Percentiles rank a stretch among this genome's conserved stretches.
Evolutionary conservation across 2,797 vertebrate species (phyloP).

Genomic region (Xenopus petersii): DNA sequence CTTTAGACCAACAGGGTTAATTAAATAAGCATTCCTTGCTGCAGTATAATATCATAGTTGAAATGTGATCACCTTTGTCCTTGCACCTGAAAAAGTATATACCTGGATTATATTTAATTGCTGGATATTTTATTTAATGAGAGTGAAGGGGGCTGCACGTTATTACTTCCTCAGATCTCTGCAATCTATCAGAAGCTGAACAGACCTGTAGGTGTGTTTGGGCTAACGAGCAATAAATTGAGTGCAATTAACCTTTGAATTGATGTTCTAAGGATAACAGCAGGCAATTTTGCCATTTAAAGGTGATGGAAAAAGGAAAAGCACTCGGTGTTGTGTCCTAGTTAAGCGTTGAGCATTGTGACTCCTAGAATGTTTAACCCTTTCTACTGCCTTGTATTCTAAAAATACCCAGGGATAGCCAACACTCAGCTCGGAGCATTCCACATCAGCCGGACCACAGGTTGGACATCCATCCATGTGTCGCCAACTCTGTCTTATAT

Average conservation of each 20-base stretch:
- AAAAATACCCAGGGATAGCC: not conserved
- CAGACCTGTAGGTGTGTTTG: constrained; percentile 50
- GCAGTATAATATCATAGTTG: constrained; percentile 14
- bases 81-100: constrained; percentile 17
- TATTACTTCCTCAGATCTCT: constrained; percentile 32
- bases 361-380: constrained; percentile 34
- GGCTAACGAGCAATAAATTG: constrained; percentile 50
- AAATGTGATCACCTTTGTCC: constrained; percentile 18
- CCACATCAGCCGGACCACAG: no score
- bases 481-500: no score
- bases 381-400: not conserved
- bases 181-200: constrained; percentile 44
- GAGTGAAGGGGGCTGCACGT: constrained; percentile 39
- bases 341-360: constrained; percentile 37
- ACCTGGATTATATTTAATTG: constrained; percentile 22
- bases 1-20: not conserved
- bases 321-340: constrained; percentile 31
- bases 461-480: no score
- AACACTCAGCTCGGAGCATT: no score
- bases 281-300: constrained; percentile 50
- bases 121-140: constrained; percentile 38
- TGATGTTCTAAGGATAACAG: constrained; percentile 50
- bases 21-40: not conserved
- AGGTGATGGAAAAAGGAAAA: constrained; percentile 39
- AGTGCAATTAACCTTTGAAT: constrained; percentile 50